A percentile compares a stretch with the other conserved stretches of the same genome.
phyloP scores from a whole-genome alignment of 2,888 invertebrate genomes.

The Spisula subtruncata region DNA sequence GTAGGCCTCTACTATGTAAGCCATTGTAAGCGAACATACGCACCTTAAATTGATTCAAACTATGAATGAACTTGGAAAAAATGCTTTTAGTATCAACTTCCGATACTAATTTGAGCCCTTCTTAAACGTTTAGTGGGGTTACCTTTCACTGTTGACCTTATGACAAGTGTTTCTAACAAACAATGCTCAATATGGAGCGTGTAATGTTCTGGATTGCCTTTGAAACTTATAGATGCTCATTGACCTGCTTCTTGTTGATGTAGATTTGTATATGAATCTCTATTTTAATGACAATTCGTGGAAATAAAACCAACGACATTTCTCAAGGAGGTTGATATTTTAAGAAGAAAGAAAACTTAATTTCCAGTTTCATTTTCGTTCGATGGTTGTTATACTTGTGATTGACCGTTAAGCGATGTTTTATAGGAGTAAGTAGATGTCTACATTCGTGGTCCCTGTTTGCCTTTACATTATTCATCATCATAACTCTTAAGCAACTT shows the following conservation, averaged over 20 bases:
- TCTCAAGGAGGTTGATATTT: not conserved
- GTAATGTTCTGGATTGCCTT: slow-evolving; percentile 6
- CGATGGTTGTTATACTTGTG: not conserved
- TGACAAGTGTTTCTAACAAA: not conserved
- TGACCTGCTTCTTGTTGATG: not conserved
- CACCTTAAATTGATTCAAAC: slow-evolving; percentile 9
- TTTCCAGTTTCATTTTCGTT: slow-evolving; percentile 12
- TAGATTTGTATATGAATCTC: not conserved
- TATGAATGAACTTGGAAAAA: slow-evolving; percentile 19
- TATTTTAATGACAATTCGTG: slow-evolving; percentile 18
- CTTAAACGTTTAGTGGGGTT: slow-evolving; percentile 4
- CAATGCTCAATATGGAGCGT: slow-evolving; percentile 16
- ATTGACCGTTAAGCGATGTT: too few species aligned
- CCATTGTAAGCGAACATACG: not conserved
- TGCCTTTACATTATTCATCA: too few species aligned
- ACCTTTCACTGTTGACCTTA: not conserved
- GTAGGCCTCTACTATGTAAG: not conserved
- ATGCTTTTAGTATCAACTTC: slow-evolving; percentile 15
- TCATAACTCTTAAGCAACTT: too few species aligned
- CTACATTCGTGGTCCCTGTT: too few species aligned
- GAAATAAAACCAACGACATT: not conserved
- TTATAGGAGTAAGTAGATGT: too few species aligned
- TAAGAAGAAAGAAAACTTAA: not conserved
- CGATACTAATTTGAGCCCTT: not conserved
- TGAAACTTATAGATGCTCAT: not conserved